These are phyloP conservation scores for Hydractinia symbiolongicarpus DNA, from an alignment of 30 jellyfish, hydroid and myxozoan genomes.

Conservation along the genomic window DNA sequence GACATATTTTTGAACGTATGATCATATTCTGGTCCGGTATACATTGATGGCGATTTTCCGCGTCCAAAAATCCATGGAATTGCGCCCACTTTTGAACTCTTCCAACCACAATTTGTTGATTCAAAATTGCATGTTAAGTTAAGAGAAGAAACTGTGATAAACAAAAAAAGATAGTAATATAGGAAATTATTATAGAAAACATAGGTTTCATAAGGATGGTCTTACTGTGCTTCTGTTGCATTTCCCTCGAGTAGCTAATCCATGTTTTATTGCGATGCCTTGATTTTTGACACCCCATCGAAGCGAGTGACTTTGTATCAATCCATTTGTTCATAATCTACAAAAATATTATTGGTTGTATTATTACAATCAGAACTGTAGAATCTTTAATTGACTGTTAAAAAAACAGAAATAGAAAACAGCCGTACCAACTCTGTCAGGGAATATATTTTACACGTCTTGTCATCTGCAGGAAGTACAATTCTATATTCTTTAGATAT, in stretches of 20 bases:
- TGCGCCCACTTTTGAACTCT: constrained; percentile 34
- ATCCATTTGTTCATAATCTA: background rate
- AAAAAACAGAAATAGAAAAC: background rate
- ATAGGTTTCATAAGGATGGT: background rate
- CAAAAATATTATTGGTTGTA: background rate
- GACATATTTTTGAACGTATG: constrained; percentile 37
- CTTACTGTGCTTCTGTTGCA: constrained; percentile 11
- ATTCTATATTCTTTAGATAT: background rate
- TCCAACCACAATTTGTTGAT: constrained; percentile 71
- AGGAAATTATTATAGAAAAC: background rate
- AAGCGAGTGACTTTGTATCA: background rate
- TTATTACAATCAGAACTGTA: too few species aligned
- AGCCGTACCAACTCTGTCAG: constrained; percentile 5
- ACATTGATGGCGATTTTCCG: constrained; percentile 61
- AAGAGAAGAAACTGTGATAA: constrained; percentile 26
- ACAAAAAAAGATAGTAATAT: background rate
- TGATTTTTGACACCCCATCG: constrained; percentile 18
- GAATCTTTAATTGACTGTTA: too few species aligned
- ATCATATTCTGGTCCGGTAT: constrained; percentile 75
- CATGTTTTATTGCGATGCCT: background rate
- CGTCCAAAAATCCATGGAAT: constrained; percentile 47
- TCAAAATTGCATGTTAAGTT: constrained; percentile 67
- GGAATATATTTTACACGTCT: constrained; percentile 12
- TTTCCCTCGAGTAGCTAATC: background rate
- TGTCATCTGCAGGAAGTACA: background rate